A percentile compares a stretch with the other conserved stretches of the same genome.
These are phyloP conservation scores for Lycophotia porphyrea DNA, from an alignment of 2,888 invertebrate species.

Conservation along the genomic window DNA sequence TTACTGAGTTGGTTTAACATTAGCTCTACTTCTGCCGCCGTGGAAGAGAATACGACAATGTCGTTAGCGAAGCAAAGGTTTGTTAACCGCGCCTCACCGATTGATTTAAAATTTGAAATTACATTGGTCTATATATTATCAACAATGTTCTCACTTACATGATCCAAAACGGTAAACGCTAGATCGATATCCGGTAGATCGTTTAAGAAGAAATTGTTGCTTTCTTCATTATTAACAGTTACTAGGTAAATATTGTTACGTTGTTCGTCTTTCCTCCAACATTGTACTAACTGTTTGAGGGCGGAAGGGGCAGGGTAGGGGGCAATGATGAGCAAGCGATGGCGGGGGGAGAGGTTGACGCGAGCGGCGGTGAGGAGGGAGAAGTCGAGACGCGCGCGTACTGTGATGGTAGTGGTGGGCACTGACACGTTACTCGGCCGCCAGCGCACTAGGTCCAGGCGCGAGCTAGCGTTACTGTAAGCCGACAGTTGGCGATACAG, in stretches of 20 bases:
- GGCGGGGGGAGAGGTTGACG: conserved; percentile 16
- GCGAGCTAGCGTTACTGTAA: conserved; percentile 26
- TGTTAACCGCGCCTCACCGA: no score
- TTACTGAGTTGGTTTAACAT: no score
- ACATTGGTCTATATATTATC: background rate
- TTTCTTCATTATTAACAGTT: conserved; percentile 70
- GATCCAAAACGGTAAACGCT: conserved; percentile 69
- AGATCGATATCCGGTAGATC: conserved; percentile 73
- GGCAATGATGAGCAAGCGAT: conserved; percentile 55
- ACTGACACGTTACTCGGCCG: conserved; percentile 28
- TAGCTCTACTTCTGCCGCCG: no score
- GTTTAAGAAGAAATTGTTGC: conserved; percentile 65
- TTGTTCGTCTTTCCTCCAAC: conserved; percentile 70
- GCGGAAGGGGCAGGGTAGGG: conserved; percentile 48
- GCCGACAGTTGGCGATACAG: conserved; percentile 48
- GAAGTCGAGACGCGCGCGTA: conserved; percentile 19
- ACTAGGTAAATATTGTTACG: conserved; percentile 71
- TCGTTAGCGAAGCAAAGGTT: no score
- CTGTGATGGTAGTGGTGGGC: conserved; percentile 55
- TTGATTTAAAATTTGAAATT: no score
- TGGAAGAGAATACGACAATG: no score
- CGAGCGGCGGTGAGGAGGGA: conserved; percentile 37
- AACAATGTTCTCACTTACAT: conserved; percentile 64
- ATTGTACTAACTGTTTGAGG: conserved; percentile 64
- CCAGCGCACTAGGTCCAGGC: conserved; percentile 57